Evolutionary conservation across 2,888 invertebrate species (phyloP), one percentile per base, ranked within the genome.

Genomic region (Erebia ligea): DNA sequence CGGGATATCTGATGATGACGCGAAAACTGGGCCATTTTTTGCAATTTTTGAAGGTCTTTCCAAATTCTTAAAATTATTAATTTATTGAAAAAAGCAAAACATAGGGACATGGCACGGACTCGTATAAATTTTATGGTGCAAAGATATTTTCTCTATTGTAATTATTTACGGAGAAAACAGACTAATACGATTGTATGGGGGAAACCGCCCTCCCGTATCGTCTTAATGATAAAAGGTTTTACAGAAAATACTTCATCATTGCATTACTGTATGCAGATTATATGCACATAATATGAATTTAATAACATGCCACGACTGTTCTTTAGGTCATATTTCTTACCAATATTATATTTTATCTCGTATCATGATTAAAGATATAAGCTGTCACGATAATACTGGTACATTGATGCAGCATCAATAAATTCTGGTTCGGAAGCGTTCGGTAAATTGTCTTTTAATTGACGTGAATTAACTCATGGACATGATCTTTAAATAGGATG

Each of bases 401-500:
- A 21, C 19, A 21, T 45, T 21, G 8, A 62, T 45, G 45, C 45
- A 48, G 45, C 48, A 62, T 62, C 62, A 48, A 62, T 62, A 48
- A 21, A 21, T 62, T 62, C 52, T 40, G n/a, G 17, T n/a, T 63
- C 63, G 48, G 62, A 45, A 11, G 25, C 17, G 8, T 62, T 34
- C 50, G 19, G 50, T 34, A 64, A 64, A 64, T 64, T 64, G 52
- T 54, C 64, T 64, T 52, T 68, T 67, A 57, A 72, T 72, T 69
- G 72, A 65, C 57, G 25, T 40, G 40, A 66, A 72, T 64, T 66
- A 71, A 72, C 61, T 50, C n/a, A 64, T 17, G 64, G 34, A 5
- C 50, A 17, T 34, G 17, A 56, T n/a, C 19, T 13, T 10, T 42
- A 52, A 52, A 62, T 68, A 62, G 68, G 54, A 68, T n/a, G 42